Percentiles rank a stretch among this genome's conserved stretches.
Evolutionary conservation across 2,113 vertebrate genomes (phyloP).

Genomic region (Neopipo cinnamomea): DNA sequence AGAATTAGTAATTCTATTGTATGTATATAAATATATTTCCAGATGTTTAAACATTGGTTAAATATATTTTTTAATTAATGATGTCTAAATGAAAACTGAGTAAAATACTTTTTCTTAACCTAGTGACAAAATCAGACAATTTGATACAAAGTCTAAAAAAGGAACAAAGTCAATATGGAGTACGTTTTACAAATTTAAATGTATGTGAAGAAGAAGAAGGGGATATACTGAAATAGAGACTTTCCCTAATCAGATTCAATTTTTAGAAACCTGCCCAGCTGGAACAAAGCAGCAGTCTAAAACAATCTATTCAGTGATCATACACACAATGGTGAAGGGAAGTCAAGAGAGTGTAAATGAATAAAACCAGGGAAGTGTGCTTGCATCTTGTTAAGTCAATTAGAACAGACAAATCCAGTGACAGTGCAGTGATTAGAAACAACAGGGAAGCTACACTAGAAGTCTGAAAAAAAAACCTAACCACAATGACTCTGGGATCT

Average conservation of each 20-base stretch:
- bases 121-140: not conserved
- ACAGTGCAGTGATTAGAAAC: not conserved
- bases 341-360: not conserved
- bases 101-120: not conserved
- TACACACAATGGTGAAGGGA: fast-evolving
- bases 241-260: not conserved
- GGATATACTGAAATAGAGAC: not conserved
- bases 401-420: not conserved
- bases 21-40: not conserved
- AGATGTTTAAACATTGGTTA: not conserved
- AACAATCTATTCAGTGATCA: not conserved
- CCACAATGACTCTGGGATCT: not conserved
- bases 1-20: not conserved
- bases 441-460: not conserved
- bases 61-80: not conserved
- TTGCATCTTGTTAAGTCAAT: fast-evolving
- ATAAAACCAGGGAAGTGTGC: not conserved
- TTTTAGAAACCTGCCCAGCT: not conserved
- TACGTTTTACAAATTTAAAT: not conserved
- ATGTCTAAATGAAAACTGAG: not conserved
- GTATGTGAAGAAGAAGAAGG: not conserved
- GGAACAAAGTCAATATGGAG: not conserved
- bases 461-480: not conserved
- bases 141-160: not conserved
- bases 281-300: not conserved